Evolutionary conservation across 2,113 vertebrate genomes (phyloP).

Genomic region (Stercorarius parasiticus): DNA sequence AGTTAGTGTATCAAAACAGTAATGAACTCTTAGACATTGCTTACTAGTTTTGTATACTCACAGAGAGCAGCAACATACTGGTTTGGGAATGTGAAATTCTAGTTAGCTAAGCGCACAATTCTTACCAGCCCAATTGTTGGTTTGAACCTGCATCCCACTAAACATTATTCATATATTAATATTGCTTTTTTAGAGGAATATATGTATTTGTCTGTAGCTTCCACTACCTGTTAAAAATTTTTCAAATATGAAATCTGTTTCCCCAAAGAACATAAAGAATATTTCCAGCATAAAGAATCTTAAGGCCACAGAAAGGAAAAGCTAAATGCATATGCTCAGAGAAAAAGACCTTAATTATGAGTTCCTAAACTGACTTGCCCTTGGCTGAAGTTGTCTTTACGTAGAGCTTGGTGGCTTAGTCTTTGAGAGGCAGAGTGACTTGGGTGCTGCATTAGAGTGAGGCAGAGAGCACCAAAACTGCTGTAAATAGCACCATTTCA

Average conservation of each 20-base stretch:
- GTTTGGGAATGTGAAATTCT: neutral
- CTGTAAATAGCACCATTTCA: neutral
- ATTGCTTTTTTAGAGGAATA: neutral
- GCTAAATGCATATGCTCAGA: neutral
- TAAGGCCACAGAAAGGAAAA: neutral
- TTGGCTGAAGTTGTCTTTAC: neutral
- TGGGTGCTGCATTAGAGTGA: neutral
- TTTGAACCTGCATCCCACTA: neutral
- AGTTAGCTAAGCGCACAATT: neutral
- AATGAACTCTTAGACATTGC: neutral
- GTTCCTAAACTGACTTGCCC: neutral
- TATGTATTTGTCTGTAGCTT: neutral
- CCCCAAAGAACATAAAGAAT: neutral
- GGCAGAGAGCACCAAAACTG: neutral
- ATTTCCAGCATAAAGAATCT: neutral
- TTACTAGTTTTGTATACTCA: neutral
- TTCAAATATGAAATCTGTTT: neutral
- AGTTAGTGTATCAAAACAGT: neutral
- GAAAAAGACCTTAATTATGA: neutral
- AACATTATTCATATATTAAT: neutral
- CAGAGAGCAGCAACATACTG: neutral
- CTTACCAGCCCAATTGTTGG: neutral
- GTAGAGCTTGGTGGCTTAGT: neutral
- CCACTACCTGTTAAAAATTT: neutral
- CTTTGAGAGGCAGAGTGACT: neutral